phyloP scores from a whole-genome alignment of 1,140 invertebrate genomes.

The Calosoma granatense region DNA sequence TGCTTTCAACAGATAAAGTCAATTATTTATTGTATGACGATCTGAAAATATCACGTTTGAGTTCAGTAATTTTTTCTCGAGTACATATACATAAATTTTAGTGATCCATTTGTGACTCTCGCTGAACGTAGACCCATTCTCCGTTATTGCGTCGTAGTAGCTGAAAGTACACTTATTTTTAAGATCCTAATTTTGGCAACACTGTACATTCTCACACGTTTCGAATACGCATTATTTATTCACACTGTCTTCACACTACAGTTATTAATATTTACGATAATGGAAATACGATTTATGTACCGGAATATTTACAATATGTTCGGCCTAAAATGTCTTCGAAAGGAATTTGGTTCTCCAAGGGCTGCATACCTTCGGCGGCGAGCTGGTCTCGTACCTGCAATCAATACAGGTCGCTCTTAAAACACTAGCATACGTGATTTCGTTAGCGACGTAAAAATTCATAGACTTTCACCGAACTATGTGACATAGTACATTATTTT shows the following conservation, averaged over 20 bases:
- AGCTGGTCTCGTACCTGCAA: slow-evolving; percentile 32
- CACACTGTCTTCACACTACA: background rate
- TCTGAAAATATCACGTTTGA: no score
- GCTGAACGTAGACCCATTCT: background rate
- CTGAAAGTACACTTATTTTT: slow-evolving; percentile 6
- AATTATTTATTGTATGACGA: no score
- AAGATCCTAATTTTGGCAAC: background rate
- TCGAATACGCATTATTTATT: background rate
- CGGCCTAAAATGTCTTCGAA: slow-evolving; percentile 35
- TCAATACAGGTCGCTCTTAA: background rate
- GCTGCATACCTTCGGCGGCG: slow-evolving; percentile 29
- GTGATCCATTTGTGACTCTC: no score
- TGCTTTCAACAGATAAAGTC: background rate
- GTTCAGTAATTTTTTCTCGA: no score
- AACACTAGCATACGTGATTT: background rate
- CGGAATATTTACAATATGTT: slow-evolving; percentile 36
- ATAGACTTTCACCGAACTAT: no score
- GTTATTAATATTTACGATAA: background rate
- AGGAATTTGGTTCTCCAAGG: slow-evolving; percentile 35
- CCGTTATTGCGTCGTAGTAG: slow-evolving; percentile 1
- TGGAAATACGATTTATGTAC: slow-evolving; percentile 16
- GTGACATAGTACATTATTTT: no score
- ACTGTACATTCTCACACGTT: background rate
- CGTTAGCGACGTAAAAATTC: slow-evolving; percentile 11
- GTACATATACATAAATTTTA: no score